Conservation (phyloP, 1,140 invertebrate genomes). For the Drosophila rufa region DNA sequence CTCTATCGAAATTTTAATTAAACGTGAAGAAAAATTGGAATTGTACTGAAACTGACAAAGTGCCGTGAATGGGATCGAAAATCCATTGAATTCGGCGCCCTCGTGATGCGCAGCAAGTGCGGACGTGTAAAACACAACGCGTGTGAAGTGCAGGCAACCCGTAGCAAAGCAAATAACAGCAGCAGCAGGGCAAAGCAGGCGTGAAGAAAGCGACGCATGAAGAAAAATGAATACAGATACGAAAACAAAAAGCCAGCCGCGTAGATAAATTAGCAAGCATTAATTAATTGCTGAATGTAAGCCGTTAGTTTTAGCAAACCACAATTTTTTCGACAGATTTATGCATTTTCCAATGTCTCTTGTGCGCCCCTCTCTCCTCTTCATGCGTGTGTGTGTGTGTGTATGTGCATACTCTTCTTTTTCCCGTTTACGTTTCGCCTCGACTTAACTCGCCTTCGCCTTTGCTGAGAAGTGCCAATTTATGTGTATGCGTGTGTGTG, state of each 20-base stretch:
- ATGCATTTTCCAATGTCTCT: conserved; percentile 50
- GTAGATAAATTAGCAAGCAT: conserved; percentile 62
- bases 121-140: conserved; percentile 57
- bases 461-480: conserved; percentile 23
- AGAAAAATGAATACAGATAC: conserved; percentile 53
- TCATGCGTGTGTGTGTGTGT: conserved; percentile 24
- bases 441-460: conserved; percentile 4
- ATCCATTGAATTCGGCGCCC: conserved; percentile 17
- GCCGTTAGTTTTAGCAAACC: conserved; percentile 43
- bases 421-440: conserved; percentile 38
- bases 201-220: conserved; percentile 47
- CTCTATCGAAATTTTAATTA: conserved; percentile 57
- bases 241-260: conserved; percentile 54
- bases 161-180: conserved; percentile 64
- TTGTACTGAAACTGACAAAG: conserved; percentile 23
- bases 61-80: conserved; percentile 21
- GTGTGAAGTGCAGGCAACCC: conserved; percentile 58
- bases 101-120: conserved; percentile 48
- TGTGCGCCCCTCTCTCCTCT: conserved; percentile 34
- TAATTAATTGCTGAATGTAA: conserved; percentile 70
- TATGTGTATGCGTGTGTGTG: conserved; percentile 14
- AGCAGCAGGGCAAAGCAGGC: conserved; percentile 43
- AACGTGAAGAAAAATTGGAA: conserved; percentile 60
- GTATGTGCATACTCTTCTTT: conserved; percentile 48
- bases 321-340: conserved; percentile 43